Evolutionary conservation across 2,888 invertebrate species (phyloP), one percentile per base, ranked within the genome.

Genomic region (Lasioglossum vierecki): DNA sequence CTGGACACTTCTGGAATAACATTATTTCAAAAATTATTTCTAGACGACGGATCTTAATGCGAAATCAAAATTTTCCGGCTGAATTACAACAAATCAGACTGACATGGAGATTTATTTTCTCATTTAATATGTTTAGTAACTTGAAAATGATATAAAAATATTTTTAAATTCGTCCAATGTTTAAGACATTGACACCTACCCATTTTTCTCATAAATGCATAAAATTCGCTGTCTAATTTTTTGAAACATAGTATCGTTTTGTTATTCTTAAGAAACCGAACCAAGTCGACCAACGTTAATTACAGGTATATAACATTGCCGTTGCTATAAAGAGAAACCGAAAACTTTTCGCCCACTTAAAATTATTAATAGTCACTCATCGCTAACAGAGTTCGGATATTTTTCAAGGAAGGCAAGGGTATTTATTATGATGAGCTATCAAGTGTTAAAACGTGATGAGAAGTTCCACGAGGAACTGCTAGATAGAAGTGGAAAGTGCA

Each of bases 371-470:
- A 46, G 71, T 57, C 44, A 18, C 44, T 60, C 41, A 71, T 46
- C 63, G 70, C 26, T 71, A 72, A 71, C 39, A 70, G 39, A 57
- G 46, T 39, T 35, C 22, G 44, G 22, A 44, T 8, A 76, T 76
- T 80, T 75, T 80, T 76, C 70, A 60, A 26, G n/a, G 70, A 30
- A 71, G 68, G 11, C 60, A 39, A 46, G n/a, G 39, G 39, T 72
- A 80, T 80, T 66, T 74, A 80, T 75, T 70, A 63, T 22, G 41
- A 76, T 74, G 80, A 71, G 71, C 57, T 60, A 80, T 41, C 46
- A 71, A n/a, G 46, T 70, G 70, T 63, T 80, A 49, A 80, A 80
- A 80, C 80, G 76, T 63, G 76, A 80, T 53, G 71, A 39, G 57
- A 71, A 76, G 26, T 70, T 71, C 53, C 70, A 44, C 76, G 13